phyloP scores from a whole-genome alignment of 1,140 invertebrate genomes.

The Arctopsyche grandis region DNA sequence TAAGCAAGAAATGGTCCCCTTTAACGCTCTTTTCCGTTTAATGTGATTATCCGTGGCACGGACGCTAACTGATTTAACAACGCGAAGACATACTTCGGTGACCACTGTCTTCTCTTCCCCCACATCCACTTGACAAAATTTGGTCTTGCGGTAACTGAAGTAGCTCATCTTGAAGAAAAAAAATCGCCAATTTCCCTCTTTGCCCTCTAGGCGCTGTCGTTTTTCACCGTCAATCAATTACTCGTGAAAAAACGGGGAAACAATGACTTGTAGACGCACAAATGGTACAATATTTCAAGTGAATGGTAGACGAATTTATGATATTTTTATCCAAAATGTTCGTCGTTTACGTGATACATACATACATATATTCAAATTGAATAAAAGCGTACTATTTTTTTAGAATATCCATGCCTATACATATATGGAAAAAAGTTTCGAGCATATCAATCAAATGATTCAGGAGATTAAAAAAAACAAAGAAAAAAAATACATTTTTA shows the following conservation, averaged over 20 bases:
- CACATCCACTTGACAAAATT: background rate
- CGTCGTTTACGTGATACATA: no score
- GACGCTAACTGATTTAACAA: slow-evolving; percentile 55
- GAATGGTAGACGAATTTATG: background rate
- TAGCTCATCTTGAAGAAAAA: background rate
- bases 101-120: slow-evolving; percentile 10
- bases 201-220: background rate
- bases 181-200: background rate
- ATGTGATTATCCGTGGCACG: slow-evolving; percentile 51
- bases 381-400: no score
- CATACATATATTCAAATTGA: no score
- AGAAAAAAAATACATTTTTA: no score
- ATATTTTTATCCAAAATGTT: no score
- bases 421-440: no score
- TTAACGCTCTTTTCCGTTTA: slow-evolving; percentile 52
- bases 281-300: background rate
- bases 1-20: slow-evolving; percentile 48
- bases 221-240: slow-evolving; percentile 27
- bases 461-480: no score
- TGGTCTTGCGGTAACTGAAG: background rate
- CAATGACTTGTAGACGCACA: background rate
- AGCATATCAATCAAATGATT: no score
- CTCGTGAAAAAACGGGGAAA: background rate
- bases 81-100: slow-evolving; percentile 41
- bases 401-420: no score